These are phyloP conservation scores for Sylvietta virens DNA, from an alignment of 2,113 vertebrate species.

Conservation along the genomic window DNA sequence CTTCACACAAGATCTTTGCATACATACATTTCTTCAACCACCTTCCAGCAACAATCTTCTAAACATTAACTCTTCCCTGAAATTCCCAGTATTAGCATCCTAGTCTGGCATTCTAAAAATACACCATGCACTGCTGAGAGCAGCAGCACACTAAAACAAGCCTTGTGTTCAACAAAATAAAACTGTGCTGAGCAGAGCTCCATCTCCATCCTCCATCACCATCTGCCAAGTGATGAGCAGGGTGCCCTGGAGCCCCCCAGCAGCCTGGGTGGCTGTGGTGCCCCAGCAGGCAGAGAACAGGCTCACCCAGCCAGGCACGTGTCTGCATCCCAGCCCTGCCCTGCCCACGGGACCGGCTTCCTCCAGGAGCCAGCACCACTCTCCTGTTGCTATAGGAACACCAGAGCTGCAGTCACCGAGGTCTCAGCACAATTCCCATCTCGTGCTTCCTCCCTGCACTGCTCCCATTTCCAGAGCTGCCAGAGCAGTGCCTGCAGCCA, in stretches of 20 bases:
- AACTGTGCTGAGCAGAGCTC: not conserved
- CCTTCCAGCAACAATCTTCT: not conserved
- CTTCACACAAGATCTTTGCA: not conserved
- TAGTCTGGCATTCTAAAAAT: not conserved
- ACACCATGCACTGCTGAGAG: not conserved
- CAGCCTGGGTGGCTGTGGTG: not conserved
- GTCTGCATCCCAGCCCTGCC: not conserved
- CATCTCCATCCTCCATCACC: not conserved
- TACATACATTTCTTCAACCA: not conserved
- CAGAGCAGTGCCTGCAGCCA: not conserved
- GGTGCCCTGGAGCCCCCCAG: not conserved
- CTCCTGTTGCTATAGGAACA: constrained; percentile 71
- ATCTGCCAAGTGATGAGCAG: accelerated
- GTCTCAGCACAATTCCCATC: constrained; percentile 11
- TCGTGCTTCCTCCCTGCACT: not conserved
- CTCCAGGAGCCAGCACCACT: constrained; percentile 2
- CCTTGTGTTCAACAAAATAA: not conserved
- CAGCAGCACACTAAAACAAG: not conserved
- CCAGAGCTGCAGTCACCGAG: constrained; percentile 15
- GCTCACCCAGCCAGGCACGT: not conserved
- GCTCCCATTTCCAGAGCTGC: not conserved
- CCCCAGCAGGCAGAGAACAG: not conserved
- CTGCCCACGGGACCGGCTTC: constrained; percentile 21
- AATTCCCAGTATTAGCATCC: not conserved
- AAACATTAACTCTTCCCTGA: not conserved